Conservation (phyloP, 2,888 invertebrate genomes). For the Aleiodes testaceus region DNA sequence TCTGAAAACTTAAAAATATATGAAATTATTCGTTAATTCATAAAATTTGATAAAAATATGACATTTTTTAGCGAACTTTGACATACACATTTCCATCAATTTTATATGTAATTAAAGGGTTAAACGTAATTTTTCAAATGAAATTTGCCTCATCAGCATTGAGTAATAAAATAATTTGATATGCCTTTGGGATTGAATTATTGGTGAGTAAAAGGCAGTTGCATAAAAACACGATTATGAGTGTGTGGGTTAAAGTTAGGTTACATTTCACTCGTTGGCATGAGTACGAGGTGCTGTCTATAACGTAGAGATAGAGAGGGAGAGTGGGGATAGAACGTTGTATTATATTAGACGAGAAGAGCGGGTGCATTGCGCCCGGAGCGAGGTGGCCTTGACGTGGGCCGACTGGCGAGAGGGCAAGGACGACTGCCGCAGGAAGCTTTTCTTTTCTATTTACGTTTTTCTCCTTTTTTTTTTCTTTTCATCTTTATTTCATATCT, state of each 20-base stretch:
- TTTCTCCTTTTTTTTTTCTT: slow-evolving; percentile 27
- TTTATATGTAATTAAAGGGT: no score
- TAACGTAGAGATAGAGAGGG: not conserved
- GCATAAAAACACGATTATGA: no score
- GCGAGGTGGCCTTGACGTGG: slow-evolving; percentile 70
- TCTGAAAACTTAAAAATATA: no score
- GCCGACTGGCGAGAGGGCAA: slow-evolving; percentile 69
- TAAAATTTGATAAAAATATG: no score
- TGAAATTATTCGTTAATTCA: no score
- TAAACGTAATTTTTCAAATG: no score
- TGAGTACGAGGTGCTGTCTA: not conserved
- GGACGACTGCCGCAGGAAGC: slow-evolving; percentile 68
- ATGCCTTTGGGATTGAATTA: no score
- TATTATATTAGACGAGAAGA: slow-evolving; percentile 43
- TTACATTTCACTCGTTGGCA: slow-evolving; percentile 27
- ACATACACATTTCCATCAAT: no score
- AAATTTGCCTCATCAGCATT: no score
- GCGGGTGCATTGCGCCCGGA: slow-evolving; percentile 70
- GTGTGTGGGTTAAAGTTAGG: slow-evolving; percentile 11
- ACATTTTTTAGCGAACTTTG: no score
- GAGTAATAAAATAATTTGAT: no score
- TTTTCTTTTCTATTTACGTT: slow-evolving; percentile 49
- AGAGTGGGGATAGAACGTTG: not conserved
- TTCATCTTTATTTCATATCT: slow-evolving; percentile 12
- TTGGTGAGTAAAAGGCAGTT: no score